Percentiles rank a stretch among this genome's conserved stretches.
These are phyloP conservation scores for Cavia porcellus DNA, from an alignment of 2,113 vertebrate genomes.

Conservation along the genomic window DNA sequence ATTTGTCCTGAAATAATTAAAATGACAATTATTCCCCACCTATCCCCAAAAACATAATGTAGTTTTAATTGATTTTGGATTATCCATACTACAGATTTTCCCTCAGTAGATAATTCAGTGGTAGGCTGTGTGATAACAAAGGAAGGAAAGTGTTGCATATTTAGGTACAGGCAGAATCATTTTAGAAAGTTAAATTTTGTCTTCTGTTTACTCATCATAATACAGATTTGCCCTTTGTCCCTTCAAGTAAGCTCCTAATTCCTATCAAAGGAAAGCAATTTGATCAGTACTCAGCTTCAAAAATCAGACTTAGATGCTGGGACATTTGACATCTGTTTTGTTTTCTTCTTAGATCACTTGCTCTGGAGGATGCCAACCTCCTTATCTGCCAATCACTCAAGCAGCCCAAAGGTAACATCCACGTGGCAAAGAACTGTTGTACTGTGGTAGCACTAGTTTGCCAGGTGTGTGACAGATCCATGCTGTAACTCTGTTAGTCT, in stretches of 20 bases:
- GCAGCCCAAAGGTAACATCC: background rate
- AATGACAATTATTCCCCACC: conserved; percentile 65
- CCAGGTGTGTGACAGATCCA: background rate
- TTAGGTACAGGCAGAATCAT: background rate
- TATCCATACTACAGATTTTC: conserved; percentile 32
- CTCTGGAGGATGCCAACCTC: background rate
- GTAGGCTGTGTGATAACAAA: background rate
- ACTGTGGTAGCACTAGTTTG: background rate
- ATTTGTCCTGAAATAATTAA: conserved; percentile 74
- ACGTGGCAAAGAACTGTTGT: background rate
- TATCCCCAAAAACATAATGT: conserved; percentile 64
- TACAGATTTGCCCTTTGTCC: background rate
- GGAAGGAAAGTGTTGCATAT: background rate
- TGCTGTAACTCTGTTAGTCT: background rate
- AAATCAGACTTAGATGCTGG: background rate
- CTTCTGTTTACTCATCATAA: background rate
- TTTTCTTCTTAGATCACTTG: background rate
- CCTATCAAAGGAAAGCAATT: background rate
- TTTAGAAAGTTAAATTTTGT: conserved; percentile 4
- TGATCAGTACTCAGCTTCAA: background rate
- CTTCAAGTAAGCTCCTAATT: background rate
- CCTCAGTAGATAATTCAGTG: conserved; percentile 8
- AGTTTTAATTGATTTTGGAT: conserved; percentile 80
- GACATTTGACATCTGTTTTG: background rate
- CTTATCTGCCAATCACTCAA: background rate